These are phyloP conservation scores for Aplysia californica DNA, from an alignment of 1,140 invertebrate species.

Conservation along the genomic window DNA sequence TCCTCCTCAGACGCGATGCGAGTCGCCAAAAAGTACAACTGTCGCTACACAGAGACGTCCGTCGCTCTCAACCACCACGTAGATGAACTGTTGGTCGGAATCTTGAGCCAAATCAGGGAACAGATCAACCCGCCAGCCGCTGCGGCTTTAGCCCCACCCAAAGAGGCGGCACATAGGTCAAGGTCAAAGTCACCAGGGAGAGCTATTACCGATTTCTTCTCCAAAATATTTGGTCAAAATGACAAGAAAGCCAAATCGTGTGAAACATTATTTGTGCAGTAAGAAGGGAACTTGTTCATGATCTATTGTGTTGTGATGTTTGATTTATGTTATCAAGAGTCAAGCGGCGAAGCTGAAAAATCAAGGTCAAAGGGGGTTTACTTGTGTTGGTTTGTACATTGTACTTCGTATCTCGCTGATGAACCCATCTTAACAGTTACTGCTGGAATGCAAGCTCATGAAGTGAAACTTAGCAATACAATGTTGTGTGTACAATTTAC, in stretches of 20 bases:
- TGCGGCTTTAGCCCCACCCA: background rate
- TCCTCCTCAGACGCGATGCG: conserved; percentile 50
- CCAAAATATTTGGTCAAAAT: conserved; percentile 45
- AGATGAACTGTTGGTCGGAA: conserved; percentile 82
- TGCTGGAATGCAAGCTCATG: background rate
- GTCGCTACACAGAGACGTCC: conserved; percentile 86
- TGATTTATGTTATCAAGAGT: background rate
- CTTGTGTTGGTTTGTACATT: background rate
- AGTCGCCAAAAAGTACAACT: conserved; percentile 77
- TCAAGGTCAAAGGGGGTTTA: background rate
- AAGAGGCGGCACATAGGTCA: background rate
- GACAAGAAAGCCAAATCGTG: conserved; percentile 51
- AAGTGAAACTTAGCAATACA: too few relatives aligned
- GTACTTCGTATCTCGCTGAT: background rate
- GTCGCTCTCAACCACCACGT: conserved; percentile 84
- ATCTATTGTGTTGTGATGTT: background rate
- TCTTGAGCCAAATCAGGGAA: conserved; percentile 73
- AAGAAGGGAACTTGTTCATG: background rate
- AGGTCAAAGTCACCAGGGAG: conserved; percentile 30
- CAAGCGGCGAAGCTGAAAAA: background rate
- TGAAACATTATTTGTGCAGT: conserved; percentile 37
- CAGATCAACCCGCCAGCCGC: conserved; percentile 32
- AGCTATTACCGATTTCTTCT: conserved; percentile 37
- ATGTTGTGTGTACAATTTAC: too few relatives aligned
- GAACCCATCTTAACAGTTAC: background rate